Conservation (phyloP, 2,888 invertebrate species). For the Dasypolia templi region DNA sequence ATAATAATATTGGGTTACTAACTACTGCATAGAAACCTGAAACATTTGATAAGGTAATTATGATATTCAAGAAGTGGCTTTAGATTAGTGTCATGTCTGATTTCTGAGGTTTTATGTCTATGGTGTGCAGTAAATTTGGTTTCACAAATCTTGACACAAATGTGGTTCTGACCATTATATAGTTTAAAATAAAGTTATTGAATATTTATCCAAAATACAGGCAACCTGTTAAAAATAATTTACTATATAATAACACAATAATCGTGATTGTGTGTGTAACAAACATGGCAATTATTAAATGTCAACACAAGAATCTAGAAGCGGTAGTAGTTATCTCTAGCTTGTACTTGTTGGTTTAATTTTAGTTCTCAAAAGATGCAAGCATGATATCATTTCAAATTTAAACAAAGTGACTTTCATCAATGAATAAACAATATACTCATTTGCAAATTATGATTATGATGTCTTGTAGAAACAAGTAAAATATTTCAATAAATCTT, state of each 20-base stretch:
- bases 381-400: neutral
- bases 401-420: conserved; percentile 1
- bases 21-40: conserved; percentile 84
- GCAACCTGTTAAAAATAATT: neutral
- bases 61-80: neutral
- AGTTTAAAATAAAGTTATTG: neutral
- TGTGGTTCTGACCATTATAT: neutral
- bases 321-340: neutral
- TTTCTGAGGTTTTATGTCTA: neutral
- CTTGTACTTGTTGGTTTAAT: conserved; percentile 1
- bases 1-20: conserved; percentile 91
- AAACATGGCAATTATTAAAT: neutral
- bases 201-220: neutral
- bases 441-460: conserved; percentile 7
- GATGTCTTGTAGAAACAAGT: conserved; percentile 1
- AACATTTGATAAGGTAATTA: conserved; percentile 53
- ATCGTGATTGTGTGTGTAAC: neutral
- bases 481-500: neutral
- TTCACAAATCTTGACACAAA: neutral
- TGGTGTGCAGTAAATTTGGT: neutral
- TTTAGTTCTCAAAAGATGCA: neutral
- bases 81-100: neutral
- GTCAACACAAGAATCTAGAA: neutral
- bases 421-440: conserved; percentile 1
- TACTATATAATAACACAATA: neutral